A percentile compares a stretch with the other conserved stretches of the same genome.
Evolutionary conservation across 2,113 vertebrate genomes (phyloP).

Genomic region (Pao palembangensis): DNA sequence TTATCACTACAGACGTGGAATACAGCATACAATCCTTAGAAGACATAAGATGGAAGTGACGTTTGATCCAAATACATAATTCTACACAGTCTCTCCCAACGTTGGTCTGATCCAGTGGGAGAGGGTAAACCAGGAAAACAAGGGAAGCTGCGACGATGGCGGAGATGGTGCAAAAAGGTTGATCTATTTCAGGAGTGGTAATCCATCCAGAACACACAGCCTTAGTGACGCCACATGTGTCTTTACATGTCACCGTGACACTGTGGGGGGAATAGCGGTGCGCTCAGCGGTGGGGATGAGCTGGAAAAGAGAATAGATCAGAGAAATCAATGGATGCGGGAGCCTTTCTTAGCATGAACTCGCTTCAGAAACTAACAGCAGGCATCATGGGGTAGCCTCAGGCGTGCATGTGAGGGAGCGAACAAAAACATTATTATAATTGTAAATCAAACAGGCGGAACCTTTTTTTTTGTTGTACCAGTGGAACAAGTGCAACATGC

Average conservation of each 20-base stretch:
- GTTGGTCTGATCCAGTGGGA: constrained; percentile 22
- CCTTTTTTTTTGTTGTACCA: neutral
- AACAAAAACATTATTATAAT: no score
- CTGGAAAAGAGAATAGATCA: constrained; percentile 63
- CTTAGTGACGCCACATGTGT: constrained; percentile 58
- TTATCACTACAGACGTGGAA: constrained; percentile 24
- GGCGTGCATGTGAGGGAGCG: constrained; percentile 2
- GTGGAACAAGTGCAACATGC: neutral
- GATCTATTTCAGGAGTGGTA: constrained; percentile 64
- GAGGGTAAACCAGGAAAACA: constrained; percentile 18
- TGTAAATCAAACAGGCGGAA: no score
- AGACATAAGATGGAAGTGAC: constrained; percentile 35
- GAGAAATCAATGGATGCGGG: constrained; percentile 61
- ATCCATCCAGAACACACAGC: constrained; percentile 58
- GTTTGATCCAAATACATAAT: constrained; percentile 45
- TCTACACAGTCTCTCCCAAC: constrained; percentile 24
- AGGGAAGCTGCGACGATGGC: neutral
- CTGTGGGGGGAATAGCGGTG: constrained; percentile 45
- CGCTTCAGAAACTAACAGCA: constrained; percentile 54
- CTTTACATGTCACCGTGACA: constrained; percentile 68
- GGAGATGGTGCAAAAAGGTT: constrained; percentile 41
- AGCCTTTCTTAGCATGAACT: constrained; percentile 61
- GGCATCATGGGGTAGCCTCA: constrained; percentile 20
- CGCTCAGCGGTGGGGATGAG: constrained; percentile 56
- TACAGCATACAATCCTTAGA: constrained; percentile 38